Base-by-base conservation (phyloP, 2,113 vertebrate species). In the Spea bombifrons region DNA sequence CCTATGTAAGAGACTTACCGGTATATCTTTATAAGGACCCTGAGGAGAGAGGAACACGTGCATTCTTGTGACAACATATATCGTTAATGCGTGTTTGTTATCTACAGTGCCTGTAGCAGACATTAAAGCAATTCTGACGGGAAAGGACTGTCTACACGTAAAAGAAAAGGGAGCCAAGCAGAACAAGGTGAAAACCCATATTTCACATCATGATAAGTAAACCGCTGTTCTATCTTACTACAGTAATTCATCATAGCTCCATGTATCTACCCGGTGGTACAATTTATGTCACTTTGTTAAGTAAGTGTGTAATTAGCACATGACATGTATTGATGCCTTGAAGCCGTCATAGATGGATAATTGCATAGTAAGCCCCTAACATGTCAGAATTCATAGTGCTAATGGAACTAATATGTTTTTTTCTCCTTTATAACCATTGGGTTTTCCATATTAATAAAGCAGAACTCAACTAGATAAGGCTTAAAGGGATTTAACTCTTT, bases 81-180 rank as follows among this genome's bases (percentile, higher is more conserved):
- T 9, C 4, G 13, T 3, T 65, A 8, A 9, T 8, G 30, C 9
- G 50, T 46, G 2, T 75, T 10, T 17, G 17, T 8, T 49, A 4
- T 5, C 4, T 48, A 57, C 91, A 99, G 97, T 99, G 88, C 96
- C 97, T 13, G 96, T 99, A 90, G 97, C 96, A 84, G 97, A 99
- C 87, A 98, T 99, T 90, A 99, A 99, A 93, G 96, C 97, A 73
- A 93, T 99, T 84, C 94, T 99, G 90, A 99, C 97, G 66, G 97
- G 97, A 83, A 99, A 99, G 84, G 97, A 99, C 89, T 99, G 97
- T 85, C 97, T 96, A 84, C 96, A 99, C 84, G 98, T 98, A 96
- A 99, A 99, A 89, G 97, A 99, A 87, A 99, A 99, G 88, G 97
- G 96, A 89, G 97, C 97, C 86, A 99, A 98, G 92, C 97, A 99